Evolutionary conservation across 2,888 invertebrate genomes (phyloP), one percentile per base, ranked within the genome.

Genomic region (Plebejus anna): DNA sequence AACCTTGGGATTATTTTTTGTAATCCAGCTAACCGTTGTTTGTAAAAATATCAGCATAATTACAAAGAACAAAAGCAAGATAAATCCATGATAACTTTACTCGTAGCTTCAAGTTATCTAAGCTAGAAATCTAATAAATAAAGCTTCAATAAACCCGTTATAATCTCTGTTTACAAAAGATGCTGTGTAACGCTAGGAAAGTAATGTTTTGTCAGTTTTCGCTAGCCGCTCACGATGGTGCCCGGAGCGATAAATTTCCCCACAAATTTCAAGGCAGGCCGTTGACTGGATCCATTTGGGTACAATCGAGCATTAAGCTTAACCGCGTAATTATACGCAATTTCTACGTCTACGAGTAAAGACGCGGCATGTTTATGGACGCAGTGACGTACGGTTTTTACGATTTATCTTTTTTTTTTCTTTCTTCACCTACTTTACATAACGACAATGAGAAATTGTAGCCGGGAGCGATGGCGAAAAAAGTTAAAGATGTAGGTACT

Each of bases 161-260:
- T 1, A 61, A 6, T 59, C n/a, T 59, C 28, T 61, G 11, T 61
- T 28, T 61, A 61, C 61, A 28, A 61, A 61, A 61, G n/a, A 59
- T 28, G 47, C 38, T 38, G 28, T 47, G 72, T 72, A 72, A 42
- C 9, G 42, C 47, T 72, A 11, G 51, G 72, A 16, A 77, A 75
- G 77, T 75, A 76, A 75, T 78, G 77, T 80, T 78, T 78, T 79
- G 80, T 80, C 77, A 79, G 79, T 80, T 80, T 80, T 79, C 80
- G 78, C 78, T 66, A 71, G 79, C 77, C 80, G 80, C 78, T 78
- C 78, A 80, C 80, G 78, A 78, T 78, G 78, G 61, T 75, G 79
- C 77, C 79, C 78, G 78, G 78, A 78, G 80, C 78, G 78, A 78
- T 80, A 79, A 80, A 79, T 80, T 80, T 80, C 77, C 79, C 78